Evolutionary conservation across 2,888 invertebrate species (phyloP).

Genomic region (Tyria jacobaeae): DNA sequence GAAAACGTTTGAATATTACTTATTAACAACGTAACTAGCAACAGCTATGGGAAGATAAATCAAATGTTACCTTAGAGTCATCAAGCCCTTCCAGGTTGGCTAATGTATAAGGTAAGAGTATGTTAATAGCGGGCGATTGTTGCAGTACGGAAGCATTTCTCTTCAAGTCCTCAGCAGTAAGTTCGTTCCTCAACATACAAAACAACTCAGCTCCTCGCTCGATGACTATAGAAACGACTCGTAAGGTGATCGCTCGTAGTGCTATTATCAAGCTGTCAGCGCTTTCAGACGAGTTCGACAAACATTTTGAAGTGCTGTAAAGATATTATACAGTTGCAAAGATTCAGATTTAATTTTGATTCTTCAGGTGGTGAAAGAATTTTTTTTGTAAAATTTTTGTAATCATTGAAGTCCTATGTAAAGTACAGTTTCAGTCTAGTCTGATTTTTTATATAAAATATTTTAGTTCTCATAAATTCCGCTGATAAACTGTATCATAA

Average conservation of each 20-base stretch:
- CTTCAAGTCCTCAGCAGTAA: slow-evolving; percentile 80
- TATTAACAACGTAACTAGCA: too few relatives aligned
- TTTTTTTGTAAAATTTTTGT: neutral
- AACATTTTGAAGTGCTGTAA: slow-evolving; percentile 49
- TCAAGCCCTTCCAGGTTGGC: slow-evolving; percentile 94
- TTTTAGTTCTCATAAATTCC: neutral
- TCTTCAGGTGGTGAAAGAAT: too few relatives aligned
- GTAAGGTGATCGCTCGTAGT: slow-evolving; percentile 85
- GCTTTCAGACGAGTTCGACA: slow-evolving; percentile 60
- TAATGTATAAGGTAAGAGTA: slow-evolving; percentile 93
- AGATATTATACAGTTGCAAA: neutral
- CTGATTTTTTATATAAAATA: neutral
- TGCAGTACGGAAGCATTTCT: slow-evolving; percentile 71
- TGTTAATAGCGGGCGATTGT: slow-evolving; percentile 88
- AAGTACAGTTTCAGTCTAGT: neutral
- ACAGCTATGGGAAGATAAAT: neutral
- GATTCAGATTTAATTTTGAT: too few relatives aligned
- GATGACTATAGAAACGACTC: slow-evolving; percentile 92
- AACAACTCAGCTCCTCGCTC: slow-evolving; percentile 92
- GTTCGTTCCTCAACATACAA: slow-evolving; percentile 90
- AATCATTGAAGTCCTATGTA: neutral
- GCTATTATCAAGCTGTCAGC: slow-evolving; percentile 63
- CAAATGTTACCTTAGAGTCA: slow-evolving; percentile 90
- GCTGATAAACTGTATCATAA: too few relatives aligned
- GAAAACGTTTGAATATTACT: too few relatives aligned